Evolutionary conservation across 37 sponge, comb jelly and placozoan species (phyloP).

Genomic region (Mnemiopsis leidyi): DNA sequence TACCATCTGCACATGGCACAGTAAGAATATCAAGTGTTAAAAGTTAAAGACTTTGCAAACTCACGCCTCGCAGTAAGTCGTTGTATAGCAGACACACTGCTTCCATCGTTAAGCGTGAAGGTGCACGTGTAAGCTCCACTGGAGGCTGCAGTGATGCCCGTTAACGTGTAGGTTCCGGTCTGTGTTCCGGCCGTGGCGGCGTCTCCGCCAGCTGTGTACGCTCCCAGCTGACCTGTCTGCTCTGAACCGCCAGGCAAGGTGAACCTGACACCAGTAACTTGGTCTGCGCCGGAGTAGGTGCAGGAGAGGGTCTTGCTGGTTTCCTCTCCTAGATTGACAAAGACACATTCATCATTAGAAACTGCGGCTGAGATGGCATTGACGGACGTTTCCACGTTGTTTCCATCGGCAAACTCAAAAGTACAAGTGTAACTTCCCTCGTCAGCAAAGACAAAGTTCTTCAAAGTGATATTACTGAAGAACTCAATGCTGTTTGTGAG

Average conservation of each 20-base stretch:
- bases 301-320: not conserved
- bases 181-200: not conserved
- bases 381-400: not conserved
- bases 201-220: not conserved
- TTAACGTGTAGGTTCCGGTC: not conserved
- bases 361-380: not conserved
- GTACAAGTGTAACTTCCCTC: not conserved
- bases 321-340: not conserved
- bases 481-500: not conserved
- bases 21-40: too few relatives aligned
- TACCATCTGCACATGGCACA: too few relatives aligned
- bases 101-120: not conserved
- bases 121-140: slow-evolving; percentile 11
- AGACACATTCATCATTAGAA: slow-evolving; percentile 4
- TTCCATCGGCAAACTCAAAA: not conserved
- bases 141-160: not conserved
- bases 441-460: not conserved
- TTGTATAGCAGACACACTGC: not conserved
- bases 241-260: not conserved
- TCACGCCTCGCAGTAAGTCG: not conserved
- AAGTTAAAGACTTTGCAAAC: too few relatives aligned
- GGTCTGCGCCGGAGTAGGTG: not conserved
- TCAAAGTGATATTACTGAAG: not conserved
- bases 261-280: not conserved
- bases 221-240: not conserved